Percentiles rank a stretch among this genome's conserved stretches.
Conservation (phyloP, 1,140 invertebrate species). For the Magallana angulata region DNA sequence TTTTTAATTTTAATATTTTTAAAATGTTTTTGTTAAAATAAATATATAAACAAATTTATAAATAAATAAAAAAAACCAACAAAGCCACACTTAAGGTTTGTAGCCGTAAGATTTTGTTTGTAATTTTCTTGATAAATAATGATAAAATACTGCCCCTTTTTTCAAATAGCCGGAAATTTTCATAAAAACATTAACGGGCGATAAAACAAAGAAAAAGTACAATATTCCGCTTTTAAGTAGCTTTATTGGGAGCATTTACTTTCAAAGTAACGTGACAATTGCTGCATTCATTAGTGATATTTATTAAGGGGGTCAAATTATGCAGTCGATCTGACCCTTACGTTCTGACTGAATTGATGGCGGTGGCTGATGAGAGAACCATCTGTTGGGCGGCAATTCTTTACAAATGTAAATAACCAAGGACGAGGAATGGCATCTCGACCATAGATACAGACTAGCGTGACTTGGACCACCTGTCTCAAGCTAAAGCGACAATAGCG, state of each 20-base stretch:
- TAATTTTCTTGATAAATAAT: too few species aligned
- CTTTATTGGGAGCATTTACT: not conserved
- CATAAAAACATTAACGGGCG: not conserved
- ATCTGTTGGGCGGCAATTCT: not conserved
- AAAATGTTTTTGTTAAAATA: too few species aligned
- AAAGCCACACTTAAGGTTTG: too few species aligned
- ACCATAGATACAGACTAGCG: too few species aligned
- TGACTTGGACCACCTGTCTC: not conserved
- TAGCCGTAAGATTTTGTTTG: too few species aligned
- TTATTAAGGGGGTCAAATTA: not conserved
- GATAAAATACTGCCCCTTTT: too few species aligned
- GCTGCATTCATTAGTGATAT: not conserved
- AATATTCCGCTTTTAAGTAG: not conserved
- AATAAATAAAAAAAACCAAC: too few species aligned
- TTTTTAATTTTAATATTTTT: too few species aligned
- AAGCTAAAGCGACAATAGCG: not conserved
- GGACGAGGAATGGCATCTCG: too few species aligned
- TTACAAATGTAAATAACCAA: not conserved
- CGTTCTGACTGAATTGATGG: not conserved
- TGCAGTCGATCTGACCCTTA: not conserved
- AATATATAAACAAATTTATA: too few species aligned
- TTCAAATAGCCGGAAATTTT: not conserved
- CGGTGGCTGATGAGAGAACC: not conserved
- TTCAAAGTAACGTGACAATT: not conserved
- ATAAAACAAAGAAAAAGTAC: not conserved